Conservation (phyloP, 2,888 invertebrate species). For the Cyclophora punctaria region DNA sequence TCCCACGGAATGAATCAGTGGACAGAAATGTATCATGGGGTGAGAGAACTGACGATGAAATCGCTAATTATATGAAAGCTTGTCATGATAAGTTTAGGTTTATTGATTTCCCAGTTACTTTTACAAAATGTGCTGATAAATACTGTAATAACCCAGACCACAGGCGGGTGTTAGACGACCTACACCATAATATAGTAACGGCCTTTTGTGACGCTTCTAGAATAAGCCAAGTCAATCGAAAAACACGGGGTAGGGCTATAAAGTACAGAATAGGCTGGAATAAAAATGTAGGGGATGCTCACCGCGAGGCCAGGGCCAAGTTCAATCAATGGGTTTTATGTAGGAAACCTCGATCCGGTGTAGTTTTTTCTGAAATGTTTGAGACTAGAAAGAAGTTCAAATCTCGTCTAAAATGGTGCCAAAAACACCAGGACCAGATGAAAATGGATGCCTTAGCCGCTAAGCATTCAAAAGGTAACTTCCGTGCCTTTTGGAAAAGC, state of each 20-base stretch:
- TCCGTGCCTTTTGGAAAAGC: background rate
- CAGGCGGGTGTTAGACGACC: slow-evolving; percentile 6
- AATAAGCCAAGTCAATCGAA: background rate
- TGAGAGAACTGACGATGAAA: background rate
- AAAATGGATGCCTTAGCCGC: background rate
- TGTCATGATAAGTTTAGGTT: background rate
- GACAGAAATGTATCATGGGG: slow-evolving; percentile 4
- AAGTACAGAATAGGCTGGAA: slow-evolving; percentile 16
- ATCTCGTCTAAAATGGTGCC: slow-evolving; percentile 3
- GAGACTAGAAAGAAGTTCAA: slow-evolving; percentile 1
- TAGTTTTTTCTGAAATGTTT: background rate
- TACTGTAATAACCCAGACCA: slow-evolving; percentile 7
- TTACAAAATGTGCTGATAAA: slow-evolving; percentile 1
- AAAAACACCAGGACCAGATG: slow-evolving; percentile 1
- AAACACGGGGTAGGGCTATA: background rate
- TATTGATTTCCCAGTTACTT: slow-evolving; percentile 3
- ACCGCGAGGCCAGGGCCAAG: slow-evolving; percentile 11
- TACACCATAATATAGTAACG: slow-evolving; percentile 13
- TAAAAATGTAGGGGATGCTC: slow-evolving; percentile 13
- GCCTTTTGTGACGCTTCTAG: slow-evolving; percentile 6
- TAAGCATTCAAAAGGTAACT: background rate
- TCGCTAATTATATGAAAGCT: background rate
- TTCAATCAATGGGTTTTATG: slow-evolving; percentile 14
- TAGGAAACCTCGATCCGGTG: slow-evolving; percentile 2
- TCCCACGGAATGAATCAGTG: background rate